Evolutionary conservation across 2,797 vertebrate species (phyloP), one percentile per base, ranked within the genome.

Genomic region (Emys orbicularis): DNA sequence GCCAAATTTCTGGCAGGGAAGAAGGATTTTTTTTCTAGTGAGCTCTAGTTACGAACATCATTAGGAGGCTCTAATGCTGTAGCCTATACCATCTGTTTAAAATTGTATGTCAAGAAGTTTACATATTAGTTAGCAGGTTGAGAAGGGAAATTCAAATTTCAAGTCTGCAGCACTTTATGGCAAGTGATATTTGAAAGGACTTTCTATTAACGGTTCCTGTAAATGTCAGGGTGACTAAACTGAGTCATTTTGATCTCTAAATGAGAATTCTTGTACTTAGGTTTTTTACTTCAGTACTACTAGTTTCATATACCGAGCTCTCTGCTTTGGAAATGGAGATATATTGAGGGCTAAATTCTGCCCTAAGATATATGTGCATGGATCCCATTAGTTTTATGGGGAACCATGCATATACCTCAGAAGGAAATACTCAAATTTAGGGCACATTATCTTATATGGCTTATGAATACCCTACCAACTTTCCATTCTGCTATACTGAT

Each of bases 401-500:
- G 19, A 72, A 41, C 5, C n/a, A 41, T 19, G 19, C 9, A 23
- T 72, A 72, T 72, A 21, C n/a, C 9, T 23, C 18, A 68, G n/a
- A 68, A 8, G n/a, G n/a, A 10, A 37, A n/a, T 68, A 56, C 19
- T 53, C 53, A 54, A 25, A 23, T 9, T 4, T 54, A 54, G 53
- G 53, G 21, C 53, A 54, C 25, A 54, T 54, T 44, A 29, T 12
- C 27, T 29, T 57, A 57, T 57, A 57, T 68, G 61, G 16, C 4
- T 4, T 81, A 54, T 83, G 83, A 85, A 76, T 49, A 68, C 12
- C 81, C 87, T 68, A 3, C 44, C 0, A 8, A 50, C 82, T 90
- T 57, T 52, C 41, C 29, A 34, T 97, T 72, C 80, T 95, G 88
- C 93, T 41, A 41, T 92, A 84, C 61, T 16, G 31, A 8, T 65